Evolutionary conservation across 2,888 invertebrate species (phyloP).

Genomic region (Caenorhabditis plicata): DNA sequence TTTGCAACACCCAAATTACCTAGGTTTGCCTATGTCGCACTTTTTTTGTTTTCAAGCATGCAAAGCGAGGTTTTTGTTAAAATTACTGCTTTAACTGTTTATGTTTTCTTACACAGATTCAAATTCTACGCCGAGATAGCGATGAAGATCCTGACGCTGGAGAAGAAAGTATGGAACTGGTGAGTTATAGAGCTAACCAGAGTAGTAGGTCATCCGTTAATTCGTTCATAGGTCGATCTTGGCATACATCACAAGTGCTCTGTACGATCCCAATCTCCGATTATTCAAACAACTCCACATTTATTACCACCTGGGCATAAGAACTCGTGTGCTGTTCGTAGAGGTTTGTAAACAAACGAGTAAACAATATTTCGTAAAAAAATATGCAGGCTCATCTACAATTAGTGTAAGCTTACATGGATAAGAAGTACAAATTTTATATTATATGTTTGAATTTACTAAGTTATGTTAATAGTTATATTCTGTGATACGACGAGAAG

Average conservation of each 20-base stretch:
- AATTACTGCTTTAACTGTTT: neutral
- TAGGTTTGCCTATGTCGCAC: no score
- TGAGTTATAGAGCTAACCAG: conserved; percentile 5
- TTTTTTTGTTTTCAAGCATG: conserved; percentile 5
- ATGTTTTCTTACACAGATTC: conserved; percentile 23
- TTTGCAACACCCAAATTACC: no score
- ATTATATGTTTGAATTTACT: no score
- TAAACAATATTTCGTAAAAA: neutral
- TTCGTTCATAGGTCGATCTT: conserved; percentile 46
- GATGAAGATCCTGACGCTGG: conserved; percentile 50
- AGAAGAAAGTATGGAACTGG: conserved; percentile 52
- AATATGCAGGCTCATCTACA: conserved; percentile 40
- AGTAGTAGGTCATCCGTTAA: no score
- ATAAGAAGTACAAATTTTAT: no score
- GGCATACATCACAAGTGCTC: conserved; percentile 45
- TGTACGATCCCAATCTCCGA: conserved; percentile 40
- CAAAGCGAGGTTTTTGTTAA: conserved; percentile 1
- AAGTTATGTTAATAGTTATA: no score
- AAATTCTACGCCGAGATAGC: conserved; percentile 46
- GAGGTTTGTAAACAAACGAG: conserved; percentile 30
- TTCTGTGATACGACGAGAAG: no score
- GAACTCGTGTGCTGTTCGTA: conserved; percentile 31
- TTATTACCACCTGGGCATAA: conserved; percentile 34
- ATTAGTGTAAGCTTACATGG: conserved; percentile 41
- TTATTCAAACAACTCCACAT: conserved; percentile 13